Evolutionary conservation across 2,113 vertebrate species (phyloP), one percentile per base, ranked within the genome.

Genomic region (Phyllostomus discolor): DNA sequence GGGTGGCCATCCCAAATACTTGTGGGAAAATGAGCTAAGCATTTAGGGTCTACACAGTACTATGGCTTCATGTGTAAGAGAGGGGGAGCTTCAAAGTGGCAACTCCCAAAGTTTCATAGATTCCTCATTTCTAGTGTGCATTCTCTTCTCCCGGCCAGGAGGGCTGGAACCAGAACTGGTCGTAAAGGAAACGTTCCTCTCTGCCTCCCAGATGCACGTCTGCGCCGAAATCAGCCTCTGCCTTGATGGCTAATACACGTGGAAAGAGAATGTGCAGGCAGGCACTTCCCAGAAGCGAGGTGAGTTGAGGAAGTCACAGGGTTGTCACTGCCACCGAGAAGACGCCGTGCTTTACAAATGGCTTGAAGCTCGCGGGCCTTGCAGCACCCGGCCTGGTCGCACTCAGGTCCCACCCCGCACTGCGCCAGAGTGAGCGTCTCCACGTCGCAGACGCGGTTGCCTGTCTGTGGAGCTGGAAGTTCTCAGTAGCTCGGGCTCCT

Each of bases 151-250:
- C 72, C 88, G 92, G 87, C 94, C 91, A 88, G 62, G 43, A 76
- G 85, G 92, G 19, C 83, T 96, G 88, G 50, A 91, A 89, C 38
- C 38, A 95, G 88, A 70, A 16, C n/a, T 0, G 2, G 85, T 88
- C 38, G 0, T 94, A 91, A 91, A 94, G 88, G 82, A 88, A 96
- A 95, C 5, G 5, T 86, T 97, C 91, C 95, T 12, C 86, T 96
- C 54, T n/a, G 67, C 75, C 90, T 97, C 66, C 76, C 64, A 89
- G 82, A 92, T 72, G 78, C 35, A 48, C 52, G 82, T 76, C 88
- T 88, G 59, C 94, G 73, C 94, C 96, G 83, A 95, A 79, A 38
- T 59, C 86, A 89, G 78, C 43, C 33, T 72, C 95, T 89, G 94
- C 82, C 92, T 97, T 83, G 89, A 89, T 35, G 96, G 92, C 91